Evolutionary conservation across 2,113 vertebrate species (phyloP).

Genomic region (Eupsittula cactorum): DNA sequence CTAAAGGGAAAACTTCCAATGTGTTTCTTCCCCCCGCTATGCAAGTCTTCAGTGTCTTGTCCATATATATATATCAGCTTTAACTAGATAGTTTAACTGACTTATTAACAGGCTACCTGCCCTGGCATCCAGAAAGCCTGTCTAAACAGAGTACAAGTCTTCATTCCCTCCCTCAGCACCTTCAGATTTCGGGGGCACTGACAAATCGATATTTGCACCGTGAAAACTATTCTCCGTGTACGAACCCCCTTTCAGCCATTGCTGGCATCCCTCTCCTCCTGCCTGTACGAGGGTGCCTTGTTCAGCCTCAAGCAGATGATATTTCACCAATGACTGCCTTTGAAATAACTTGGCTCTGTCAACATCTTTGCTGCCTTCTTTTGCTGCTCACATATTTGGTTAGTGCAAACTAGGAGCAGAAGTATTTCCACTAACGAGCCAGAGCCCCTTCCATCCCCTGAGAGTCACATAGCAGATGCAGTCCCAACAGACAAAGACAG

Average conservation of each 20-base stretch:
- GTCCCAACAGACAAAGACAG: not conserved
- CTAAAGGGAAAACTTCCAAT: too few relatives aligned
- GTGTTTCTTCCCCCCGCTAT: not conserved
- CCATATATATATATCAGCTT: not conserved
- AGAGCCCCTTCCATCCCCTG: not conserved
- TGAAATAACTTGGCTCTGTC: not conserved
- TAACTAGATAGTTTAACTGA: not conserved
- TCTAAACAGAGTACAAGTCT: not conserved
- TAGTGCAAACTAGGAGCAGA: not conserved
- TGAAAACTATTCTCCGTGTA: not conserved
- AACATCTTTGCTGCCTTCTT: not conserved
- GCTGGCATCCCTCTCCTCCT: not conserved
- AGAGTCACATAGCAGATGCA: not conserved
- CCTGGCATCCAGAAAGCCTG: fast-evolving
- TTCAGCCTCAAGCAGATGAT: not conserved
- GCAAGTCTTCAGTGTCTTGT: not conserved
- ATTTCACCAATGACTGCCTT: not conserved
- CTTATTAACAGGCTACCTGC: not conserved
- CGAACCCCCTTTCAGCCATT: not conserved
- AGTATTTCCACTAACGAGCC: not conserved
- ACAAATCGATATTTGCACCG: not conserved
- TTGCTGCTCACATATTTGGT: not conserved
- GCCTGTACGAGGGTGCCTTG: fast-evolving
- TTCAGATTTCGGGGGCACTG: not conserved
- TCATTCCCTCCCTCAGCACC: not conserved